Percentiles rank a stretch among this genome's conserved stretches.
Evolutionary conservation across 1,140 invertebrate species (phyloP).

Genomic region (Pseudomyrmex sp.): DNA sequence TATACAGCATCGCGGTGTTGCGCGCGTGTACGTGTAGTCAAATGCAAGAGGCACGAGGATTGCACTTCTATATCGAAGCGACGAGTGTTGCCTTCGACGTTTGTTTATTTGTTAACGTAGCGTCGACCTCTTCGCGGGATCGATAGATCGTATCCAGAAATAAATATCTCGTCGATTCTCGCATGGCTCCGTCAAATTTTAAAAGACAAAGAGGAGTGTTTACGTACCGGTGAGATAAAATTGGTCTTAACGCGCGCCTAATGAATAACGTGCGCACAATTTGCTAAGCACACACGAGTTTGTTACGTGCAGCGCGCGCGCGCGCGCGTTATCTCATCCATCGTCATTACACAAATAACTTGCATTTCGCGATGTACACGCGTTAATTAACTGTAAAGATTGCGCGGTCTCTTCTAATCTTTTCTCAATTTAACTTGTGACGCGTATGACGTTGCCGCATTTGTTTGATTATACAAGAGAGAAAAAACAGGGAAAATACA

Average conservation of each 20-base stretch:
- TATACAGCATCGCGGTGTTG: no score
- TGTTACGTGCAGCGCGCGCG: no score
- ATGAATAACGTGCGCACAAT: constrained; percentile 13
- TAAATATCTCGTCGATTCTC: background rate
- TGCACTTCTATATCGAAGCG: no score
- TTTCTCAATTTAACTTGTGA: background rate
- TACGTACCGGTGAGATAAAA: background rate
- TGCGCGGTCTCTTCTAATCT: background rate
- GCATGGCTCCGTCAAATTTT: background rate
- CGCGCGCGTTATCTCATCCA: constrained; percentile 3
- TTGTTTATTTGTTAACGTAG: background rate
- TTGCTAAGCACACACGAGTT: background rate
- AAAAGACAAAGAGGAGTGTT: background rate
- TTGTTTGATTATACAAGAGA: no score
- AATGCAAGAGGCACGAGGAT: background rate
- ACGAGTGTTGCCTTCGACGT: background rate
- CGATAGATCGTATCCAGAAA: constrained; percentile 23
- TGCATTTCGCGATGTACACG: constrained; percentile 1
- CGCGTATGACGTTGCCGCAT: background rate
- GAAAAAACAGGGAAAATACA: background rate
- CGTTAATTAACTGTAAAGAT: constrained; percentile 27
- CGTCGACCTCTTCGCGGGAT: background rate
- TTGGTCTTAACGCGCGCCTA: background rate
- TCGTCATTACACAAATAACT: constrained; percentile 16
- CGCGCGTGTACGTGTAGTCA: background rate